Evolutionary conservation across 1,140 invertebrate species (phyloP), one percentile per base, ranked within the genome.

Genomic region (Macrostomum lignano): DNA sequence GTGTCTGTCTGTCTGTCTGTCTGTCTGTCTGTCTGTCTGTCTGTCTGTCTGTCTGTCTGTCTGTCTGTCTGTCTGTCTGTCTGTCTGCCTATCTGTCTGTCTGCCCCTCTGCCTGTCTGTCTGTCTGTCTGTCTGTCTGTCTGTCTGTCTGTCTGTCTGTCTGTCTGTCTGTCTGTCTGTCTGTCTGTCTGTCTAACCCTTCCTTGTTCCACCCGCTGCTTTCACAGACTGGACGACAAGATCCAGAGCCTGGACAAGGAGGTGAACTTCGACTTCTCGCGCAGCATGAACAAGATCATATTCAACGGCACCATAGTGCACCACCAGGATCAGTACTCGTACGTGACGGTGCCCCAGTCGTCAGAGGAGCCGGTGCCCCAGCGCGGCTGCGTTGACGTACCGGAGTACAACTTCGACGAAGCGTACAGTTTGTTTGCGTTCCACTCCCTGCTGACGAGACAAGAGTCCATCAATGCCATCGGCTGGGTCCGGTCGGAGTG

Each of bases 401-500:
- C 54, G 17, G 43, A 46, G 21, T 59, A 58, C 38, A 41, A 46
- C 5, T 59, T 50, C 46, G 50, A 54, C 40, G 47, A 47, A 14
- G 44, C 53, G 36, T 52, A 46, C 36, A 51, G 57, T 21, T 42
- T 45, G 19, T 59, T 59, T 47, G 52, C 51, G 17, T 57, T 58
- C 38, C 51, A 52, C 33, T 55, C 55, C 1, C 42, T 59, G 10
- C 43, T 57, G 31, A 58, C 55, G 2, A 25, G 47, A 11, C 40
- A 42, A 0, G 67, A 73, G 45, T 62, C 67, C 5, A 66, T 70
- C 10, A 50, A 64, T n/a, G 69, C 67, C 5, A 65, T 71, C 46
- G 52, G 54, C 7, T 53, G 64, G 31, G 65, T 73, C 9, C 55
- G 66, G 0, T 55, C 54, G 0, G 66, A 71, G 44, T 72, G 70